Base-by-base conservation (phyloP, 2,888 invertebrate genomes). In the Dicyrtomina minuta region DNA sequence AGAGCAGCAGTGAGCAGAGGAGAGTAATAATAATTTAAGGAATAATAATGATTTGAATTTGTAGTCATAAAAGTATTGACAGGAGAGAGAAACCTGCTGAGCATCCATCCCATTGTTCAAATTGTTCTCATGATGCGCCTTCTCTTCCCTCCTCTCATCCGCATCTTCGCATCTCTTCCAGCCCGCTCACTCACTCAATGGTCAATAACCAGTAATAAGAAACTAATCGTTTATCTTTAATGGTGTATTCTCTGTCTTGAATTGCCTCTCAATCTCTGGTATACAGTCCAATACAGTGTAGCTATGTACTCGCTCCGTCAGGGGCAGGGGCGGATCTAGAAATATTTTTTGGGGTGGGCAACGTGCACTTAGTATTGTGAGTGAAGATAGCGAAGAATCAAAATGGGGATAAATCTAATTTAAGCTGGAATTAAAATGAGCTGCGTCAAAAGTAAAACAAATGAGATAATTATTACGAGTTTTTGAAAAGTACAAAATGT, bases 61-160 rank as follows among this genome's bases (percentile, higher is more conserved):
- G 65, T 65, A 65, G 65, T 56, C 65, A 56, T 65, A 65, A 65
- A 65, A 65, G 65, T 65, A 65, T 65, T 65, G 65, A 65, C 65
- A 65, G 55, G 65, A 55, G 55, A 65, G 44, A 55, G 55, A 22
- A 33, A 39, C 65, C 65, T 65, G 65, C 65, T 65, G 65, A 65
- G 64, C 49, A n/a, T 44, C 65, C 55, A 55, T 55, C 53, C 26
- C 41, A 58, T 58, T 58, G 58, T 58, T 58, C 58, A 58, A 58
- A 65, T 55, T 55, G 43, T 65, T 65, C 64, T 12, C 53, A 49
- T 20, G 53, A 64, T 41, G 27, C 53, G 33, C 55, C 55, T 39
- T 46, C 46, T 46, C 5, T 3, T 12, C 10, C 46, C 46, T 46
- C 46, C n/a, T n/a, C n/a, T n/a, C n/a, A n/a, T n/a, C n/a, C n/a